Evolutionary conservation across 2,888 invertebrate species (phyloP), one percentile per base, ranked within the genome.

Genomic region (Serripes groenlandicus): DNA sequence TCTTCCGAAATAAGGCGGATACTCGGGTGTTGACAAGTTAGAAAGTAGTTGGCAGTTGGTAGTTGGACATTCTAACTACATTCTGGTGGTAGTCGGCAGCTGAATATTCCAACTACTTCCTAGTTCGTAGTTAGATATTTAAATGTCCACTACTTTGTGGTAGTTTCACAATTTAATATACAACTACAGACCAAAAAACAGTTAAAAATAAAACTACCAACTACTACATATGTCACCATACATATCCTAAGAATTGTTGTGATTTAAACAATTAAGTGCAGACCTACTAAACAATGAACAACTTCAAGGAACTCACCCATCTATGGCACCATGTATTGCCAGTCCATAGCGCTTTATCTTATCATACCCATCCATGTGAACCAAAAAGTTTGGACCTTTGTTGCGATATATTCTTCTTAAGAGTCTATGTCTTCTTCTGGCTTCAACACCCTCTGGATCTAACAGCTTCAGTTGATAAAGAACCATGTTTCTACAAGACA

Each of bases 321-420:
- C 15, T 30, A 72, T 58, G 35, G 72, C 72, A 34, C 37, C 58
- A 26, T 72, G 72, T 52, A 72, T 72, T 26, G 32, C 35, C n/a
- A 72, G 60, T 18, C 60, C 72, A 58, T 72, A 72, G 15, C 34
- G 52, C 56, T 75, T 75, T 35, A 69, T 9, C n/a, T 68, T 75
- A 69, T 69, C 75, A 32, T 75, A 75, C 23, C 75, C 75, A 34
- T 69, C 75, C 26, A 75, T 69, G 58, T 75, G 68, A 15, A 75
- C 28, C 18, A 68, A 35, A 58, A 56, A 75, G 32, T 69, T 75
- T 5, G 75, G 66, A n/a, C 75, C 74, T 42, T 26, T 26, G 74
- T 74, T 49, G n/a, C 34, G 26, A 32, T 64, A 74, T 30, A 21
- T 15, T 64, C 64, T 37, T 35, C 64, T 62, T 23, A 9, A 9